Conservation (phyloP, 2,113 vertebrate species). For the Daphoenositta chrysoptera region DNA sequence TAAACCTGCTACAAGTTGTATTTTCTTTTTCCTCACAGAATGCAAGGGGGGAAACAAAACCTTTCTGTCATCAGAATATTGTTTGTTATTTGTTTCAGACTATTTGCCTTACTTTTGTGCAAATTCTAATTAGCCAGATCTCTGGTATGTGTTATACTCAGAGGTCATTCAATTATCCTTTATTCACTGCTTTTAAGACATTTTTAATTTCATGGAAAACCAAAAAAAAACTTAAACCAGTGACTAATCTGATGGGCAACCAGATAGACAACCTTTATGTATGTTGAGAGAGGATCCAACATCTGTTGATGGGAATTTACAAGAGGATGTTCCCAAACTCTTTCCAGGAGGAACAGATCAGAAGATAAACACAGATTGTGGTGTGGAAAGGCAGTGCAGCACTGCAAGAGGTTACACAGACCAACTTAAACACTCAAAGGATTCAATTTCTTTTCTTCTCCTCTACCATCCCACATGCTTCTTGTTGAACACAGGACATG, state of each 20-base stretch:
- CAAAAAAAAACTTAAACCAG: not conserved
- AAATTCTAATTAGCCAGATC: not conserved
- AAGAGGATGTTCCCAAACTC: not conserved
- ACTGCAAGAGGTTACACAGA: not conserved
- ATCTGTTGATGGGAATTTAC: not conserved
- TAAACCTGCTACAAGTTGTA: not conserved
- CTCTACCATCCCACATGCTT: not conserved
- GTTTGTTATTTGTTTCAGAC: not conserved
- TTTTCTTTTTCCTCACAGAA: not conserved
- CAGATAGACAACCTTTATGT: accelerated
- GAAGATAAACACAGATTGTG: not conserved
- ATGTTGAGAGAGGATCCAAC: not conserved
- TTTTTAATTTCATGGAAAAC: not conserved
- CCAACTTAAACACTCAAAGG: not conserved
- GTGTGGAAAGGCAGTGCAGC: not conserved
- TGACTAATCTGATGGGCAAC: not conserved
- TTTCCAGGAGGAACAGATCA: not conserved
- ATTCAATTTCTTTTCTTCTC: not conserved
- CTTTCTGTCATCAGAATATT: not conserved
- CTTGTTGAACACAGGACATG: not conserved
- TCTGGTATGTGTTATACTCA: not conserved
- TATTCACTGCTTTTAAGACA: not conserved
- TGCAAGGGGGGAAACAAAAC: accelerated
- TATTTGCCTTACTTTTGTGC: not conserved
- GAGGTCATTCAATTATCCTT: not conserved